phyloP scores from a whole-genome alignment of 1,140 invertebrate species.

The Ruditapes philippinarum region DNA sequence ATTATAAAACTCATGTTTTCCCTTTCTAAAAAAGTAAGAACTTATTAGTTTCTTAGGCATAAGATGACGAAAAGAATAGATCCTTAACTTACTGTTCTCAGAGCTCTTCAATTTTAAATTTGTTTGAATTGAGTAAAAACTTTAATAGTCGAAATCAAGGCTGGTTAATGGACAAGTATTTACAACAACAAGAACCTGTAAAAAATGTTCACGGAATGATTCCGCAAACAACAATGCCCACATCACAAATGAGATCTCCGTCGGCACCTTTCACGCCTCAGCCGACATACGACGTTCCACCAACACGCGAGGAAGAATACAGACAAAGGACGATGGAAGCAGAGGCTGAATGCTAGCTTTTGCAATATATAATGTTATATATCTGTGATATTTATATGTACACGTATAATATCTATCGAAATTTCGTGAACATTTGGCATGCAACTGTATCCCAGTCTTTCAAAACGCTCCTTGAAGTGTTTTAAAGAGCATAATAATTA shows the following conservation, averaged over 20 bases:
- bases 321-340: conserved; percentile 36
- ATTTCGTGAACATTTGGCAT: no score
- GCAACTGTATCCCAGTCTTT: no score
- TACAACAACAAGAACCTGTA: conserved; percentile 74
- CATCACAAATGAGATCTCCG: conserved; percentile 60
- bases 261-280: conserved; percentile 58
- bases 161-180: conserved; percentile 79
- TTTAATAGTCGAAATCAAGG: conserved; percentile 73
- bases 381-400: no score
- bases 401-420: no score
- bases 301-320: conserved; percentile 17
- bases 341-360: conserved; percentile 46
- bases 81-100: conserved; percentile 62
- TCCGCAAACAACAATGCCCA: conserved; percentile 55
- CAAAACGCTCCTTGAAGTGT: no score
- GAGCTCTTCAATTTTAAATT: conserved; percentile 80
- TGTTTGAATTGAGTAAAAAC: conserved; percentile 82
- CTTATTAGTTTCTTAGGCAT: no score
- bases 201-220: conserved; percentile 52
- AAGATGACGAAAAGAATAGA: no score
- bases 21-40: no score
- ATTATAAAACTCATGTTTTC: no score
- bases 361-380: no score
- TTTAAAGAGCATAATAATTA: no score
- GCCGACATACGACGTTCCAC: conserved; percentile 49